A percentile compares a stretch with the other conserved stretches of the same genome.
phyloP scores from a whole-genome alignment of 23 tunicate genomes.

The Styela clava region DNA sequence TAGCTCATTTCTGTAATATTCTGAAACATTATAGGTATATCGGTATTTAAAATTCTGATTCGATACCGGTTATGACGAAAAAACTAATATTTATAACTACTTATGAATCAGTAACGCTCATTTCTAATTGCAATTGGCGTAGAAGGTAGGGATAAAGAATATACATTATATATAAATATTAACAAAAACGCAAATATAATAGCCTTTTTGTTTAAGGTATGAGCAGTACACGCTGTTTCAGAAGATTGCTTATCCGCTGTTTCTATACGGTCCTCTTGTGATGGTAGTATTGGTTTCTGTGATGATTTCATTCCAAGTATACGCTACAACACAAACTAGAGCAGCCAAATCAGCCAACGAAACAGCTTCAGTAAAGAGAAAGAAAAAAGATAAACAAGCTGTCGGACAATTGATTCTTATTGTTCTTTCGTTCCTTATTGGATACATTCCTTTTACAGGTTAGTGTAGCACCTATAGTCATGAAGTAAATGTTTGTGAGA shows the following conservation, averaged over 20 bases:
- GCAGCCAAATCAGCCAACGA: background rate
- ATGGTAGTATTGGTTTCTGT: constrained; percentile 1
- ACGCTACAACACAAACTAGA: background rate
- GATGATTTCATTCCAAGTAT: constrained; percentile 11
- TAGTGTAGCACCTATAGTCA: background rate
- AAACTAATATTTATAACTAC: too few species aligned
- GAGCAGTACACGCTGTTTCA: constrained; percentile 4
- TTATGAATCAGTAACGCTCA: too few species aligned
- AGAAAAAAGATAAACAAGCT: constrained; percentile 21
- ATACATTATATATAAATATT: too few species aligned
- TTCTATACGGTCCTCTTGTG: background rate
- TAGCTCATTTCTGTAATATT: too few species aligned
- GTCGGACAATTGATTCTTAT: constrained; percentile 15
- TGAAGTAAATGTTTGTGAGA: too few species aligned
- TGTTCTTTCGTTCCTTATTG: constrained; percentile 11
- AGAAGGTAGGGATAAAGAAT: too few species aligned
- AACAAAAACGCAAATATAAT: too few species aligned
- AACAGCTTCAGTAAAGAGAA: background rate
- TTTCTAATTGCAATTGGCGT: too few species aligned
- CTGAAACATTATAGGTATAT: too few species aligned
- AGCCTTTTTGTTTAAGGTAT: constrained; percentile 25
- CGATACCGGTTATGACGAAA: too few species aligned
- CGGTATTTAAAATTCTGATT: too few species aligned
- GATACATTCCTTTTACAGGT: constrained; percentile 34
- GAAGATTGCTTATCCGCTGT: constrained; percentile 18